A percentile compares a stretch with the other conserved stretches of the same genome.
phyloP scores from a whole-genome alignment of 2,888 invertebrate genomes.

The Campoplex nolae region DNA sequence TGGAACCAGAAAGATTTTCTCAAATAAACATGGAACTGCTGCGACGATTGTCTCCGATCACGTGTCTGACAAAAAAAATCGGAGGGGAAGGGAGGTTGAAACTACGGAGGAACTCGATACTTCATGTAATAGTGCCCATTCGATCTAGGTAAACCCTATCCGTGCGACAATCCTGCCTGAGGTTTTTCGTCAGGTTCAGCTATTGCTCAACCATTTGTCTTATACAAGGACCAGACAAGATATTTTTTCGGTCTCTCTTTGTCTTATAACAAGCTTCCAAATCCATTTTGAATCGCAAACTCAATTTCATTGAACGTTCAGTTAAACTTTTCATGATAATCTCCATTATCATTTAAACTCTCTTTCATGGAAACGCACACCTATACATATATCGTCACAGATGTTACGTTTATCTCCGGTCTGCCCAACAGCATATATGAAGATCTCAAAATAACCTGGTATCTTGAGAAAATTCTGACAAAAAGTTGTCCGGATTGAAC shows the following conservation, averaged over 20 bases:
- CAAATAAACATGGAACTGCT: background rate
- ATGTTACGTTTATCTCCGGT: background rate
- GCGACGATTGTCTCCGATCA: background rate
- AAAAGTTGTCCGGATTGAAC: conserved; percentile 41
- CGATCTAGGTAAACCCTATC: conserved; percentile 47
- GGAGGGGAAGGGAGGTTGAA: conserved; percentile 27
- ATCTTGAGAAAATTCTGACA: conserved; percentile 40
- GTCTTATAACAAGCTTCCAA: conserved; percentile 13
- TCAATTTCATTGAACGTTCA: background rate
- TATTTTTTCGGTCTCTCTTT: conserved; percentile 21
- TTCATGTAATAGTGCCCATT: conserved; percentile 31
- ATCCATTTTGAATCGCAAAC: background rate
- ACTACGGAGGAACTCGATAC: conserved; percentile 46
- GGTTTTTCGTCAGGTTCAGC: conserved; percentile 14
- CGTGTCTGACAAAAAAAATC: background rate
- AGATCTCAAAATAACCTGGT: conserved; percentile 29
- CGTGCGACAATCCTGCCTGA: background rate
- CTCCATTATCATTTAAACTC: too few relatives aligned
- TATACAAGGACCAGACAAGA: conserved; percentile 11
- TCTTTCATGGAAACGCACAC: background rate
- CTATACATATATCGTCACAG: conserved; percentile 30
- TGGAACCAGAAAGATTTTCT: background rate
- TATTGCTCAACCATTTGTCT: conserved; percentile 10
- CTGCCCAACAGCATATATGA: conserved; percentile 8
- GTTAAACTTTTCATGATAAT: too few relatives aligned